Conservation (phyloP, 2,888 invertebrate genomes). For the Brassicogethes aeneus region DNA sequence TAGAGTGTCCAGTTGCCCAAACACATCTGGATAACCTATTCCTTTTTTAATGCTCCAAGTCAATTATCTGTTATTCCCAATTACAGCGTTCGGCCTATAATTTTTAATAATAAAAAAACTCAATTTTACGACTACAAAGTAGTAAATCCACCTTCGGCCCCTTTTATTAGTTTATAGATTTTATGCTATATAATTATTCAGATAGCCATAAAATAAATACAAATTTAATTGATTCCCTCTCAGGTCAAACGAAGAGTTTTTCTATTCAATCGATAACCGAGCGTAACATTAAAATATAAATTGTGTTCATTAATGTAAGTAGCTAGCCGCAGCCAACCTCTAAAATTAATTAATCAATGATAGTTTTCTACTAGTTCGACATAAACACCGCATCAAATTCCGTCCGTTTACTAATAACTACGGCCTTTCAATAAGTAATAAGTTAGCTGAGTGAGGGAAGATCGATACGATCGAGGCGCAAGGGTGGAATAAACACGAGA, state of each 20-base stretch:
- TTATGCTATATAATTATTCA: not conserved
- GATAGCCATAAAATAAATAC: not conserved
- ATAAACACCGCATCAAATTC: constrained; percentile 20
- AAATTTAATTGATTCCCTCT: not conserved
- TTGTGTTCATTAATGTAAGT: not conserved
- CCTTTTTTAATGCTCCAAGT: no score
- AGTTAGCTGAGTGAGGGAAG: constrained; percentile 10
- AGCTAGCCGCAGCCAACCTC: not conserved
- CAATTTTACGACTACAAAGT: not conserved
- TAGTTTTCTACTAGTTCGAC: constrained; percentile 14
- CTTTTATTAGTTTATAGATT: not conserved
- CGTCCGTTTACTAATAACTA: constrained; percentile 18
- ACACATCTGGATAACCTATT: no score
- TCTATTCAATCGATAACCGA: not conserved
- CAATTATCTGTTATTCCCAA: not conserved
- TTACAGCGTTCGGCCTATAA: not conserved
- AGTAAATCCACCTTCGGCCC: not conserved
- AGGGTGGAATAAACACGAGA: no score
- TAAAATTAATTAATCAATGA: constrained; percentile 15
- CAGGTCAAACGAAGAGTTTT: not conserved
- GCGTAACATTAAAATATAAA: not conserved
- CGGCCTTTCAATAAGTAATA: constrained; percentile 25
- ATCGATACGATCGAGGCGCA: not conserved
- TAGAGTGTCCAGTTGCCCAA: no score
- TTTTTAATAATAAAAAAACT: not conserved